A percentile compares a stretch with the other conserved stretches of the same genome.
These are phyloP conservation scores for Semotilus atromaculatus DNA, from an alignment of 2,797 vertebrate species.

Conservation along the genomic window DNA sequence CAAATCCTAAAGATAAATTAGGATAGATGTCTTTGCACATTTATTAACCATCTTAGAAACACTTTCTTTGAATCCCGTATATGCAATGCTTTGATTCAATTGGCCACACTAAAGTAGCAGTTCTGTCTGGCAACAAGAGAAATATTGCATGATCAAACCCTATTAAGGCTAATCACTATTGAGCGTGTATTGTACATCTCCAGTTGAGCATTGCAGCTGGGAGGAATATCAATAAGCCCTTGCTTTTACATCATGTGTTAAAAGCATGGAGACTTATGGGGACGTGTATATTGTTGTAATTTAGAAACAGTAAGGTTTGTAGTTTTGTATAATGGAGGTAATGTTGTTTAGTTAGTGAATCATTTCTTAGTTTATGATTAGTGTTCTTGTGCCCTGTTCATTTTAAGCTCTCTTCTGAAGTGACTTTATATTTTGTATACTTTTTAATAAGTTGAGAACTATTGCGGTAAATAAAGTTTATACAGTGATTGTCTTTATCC, in stretches of 20 bases:
- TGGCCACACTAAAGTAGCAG: background rate
- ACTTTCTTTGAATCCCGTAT: background rate
- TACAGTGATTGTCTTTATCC: no score
- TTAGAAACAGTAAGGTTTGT: background rate
- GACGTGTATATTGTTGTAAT: background rate
- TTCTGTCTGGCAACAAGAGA: background rate
- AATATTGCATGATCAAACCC: slow-evolving; percentile 15
- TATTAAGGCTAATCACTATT: background rate
- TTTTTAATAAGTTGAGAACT: background rate
- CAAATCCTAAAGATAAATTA: background rate
- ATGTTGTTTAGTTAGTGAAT: background rate
- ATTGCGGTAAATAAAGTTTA: background rate
- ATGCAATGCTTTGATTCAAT: background rate
- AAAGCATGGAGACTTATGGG: slow-evolving; percentile 5
- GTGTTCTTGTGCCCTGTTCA: slow-evolving; percentile 32
- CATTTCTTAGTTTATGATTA: background rate
- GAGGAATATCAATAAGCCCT: background rate
- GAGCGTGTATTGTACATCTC: background rate
- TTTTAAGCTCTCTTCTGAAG: slow-evolving; percentile 26
- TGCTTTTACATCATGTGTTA: background rate
- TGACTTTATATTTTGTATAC: background rate
- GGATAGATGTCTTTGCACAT: background rate
- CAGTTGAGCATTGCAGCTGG: background rate
- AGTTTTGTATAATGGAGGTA: background rate
- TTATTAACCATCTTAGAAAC: background rate